These are phyloP conservation scores for Archaeoteleia sp. DNA, from an alignment of 2,888 invertebrate genomes.

Conservation along the genomic window DNA sequence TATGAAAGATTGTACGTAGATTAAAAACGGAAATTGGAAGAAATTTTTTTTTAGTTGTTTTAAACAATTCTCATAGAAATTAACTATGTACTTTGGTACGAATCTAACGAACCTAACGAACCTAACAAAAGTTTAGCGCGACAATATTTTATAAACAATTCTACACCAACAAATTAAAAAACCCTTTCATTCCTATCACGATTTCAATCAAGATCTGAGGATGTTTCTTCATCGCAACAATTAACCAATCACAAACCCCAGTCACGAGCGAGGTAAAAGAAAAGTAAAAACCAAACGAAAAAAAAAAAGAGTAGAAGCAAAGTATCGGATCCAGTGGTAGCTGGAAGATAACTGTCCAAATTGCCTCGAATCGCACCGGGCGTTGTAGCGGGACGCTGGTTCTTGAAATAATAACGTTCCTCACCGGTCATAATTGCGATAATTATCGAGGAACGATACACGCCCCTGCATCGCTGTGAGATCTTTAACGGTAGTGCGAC, in stretches of 20 bases:
- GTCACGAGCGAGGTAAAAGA: constrained; percentile 24
- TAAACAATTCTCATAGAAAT: too few relatives aligned
- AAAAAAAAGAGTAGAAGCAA: too few relatives aligned
- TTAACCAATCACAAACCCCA: constrained; percentile 25
- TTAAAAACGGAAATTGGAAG: too few relatives aligned
- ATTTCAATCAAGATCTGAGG: constrained; percentile 34
- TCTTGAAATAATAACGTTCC: constrained; percentile 28
- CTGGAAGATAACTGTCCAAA: constrained; percentile 21
- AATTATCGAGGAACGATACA: constrained; percentile 26
- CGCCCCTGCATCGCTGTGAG: constrained; percentile 10
- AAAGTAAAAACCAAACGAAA: too few relatives aligned
- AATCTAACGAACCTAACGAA: too few relatives aligned
- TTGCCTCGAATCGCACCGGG: constrained; percentile 19
- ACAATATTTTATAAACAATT: too few relatives aligned
- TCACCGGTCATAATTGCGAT: constrained; percentile 34
- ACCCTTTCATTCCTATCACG: constrained; percentile 21
- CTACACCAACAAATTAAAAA: too few relatives aligned
- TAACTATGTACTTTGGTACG: too few relatives aligned
- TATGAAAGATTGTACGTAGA: too few relatives aligned
- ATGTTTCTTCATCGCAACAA: constrained; percentile 19
- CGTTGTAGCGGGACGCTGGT: constrained; percentile 28
- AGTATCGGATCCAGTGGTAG: constrained; percentile 10
- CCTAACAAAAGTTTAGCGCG: too few relatives aligned
- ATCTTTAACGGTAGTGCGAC: constrained; percentile 20
- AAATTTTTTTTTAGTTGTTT: too few relatives aligned